Base-by-base conservation (phyloP, 1,140 invertebrate genomes). In the Aphaenogaster ashmeadi region DNA sequence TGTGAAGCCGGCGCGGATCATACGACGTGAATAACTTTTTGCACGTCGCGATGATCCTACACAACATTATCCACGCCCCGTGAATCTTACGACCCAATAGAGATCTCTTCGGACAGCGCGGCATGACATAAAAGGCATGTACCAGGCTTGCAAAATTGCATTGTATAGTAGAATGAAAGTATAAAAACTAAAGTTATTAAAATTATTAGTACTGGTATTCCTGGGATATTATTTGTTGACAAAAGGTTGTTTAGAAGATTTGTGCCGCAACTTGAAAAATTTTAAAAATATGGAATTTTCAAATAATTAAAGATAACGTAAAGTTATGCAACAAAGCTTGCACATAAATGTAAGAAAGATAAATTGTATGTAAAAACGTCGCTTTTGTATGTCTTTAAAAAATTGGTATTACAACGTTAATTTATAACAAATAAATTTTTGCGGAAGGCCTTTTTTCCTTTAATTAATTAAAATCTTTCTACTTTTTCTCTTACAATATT, bases 1-100 rank as follows among this genome's bases (percentile, higher is more conserved):
- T 36, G 27, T 50, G 18, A 33, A 54, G 62, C 41, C 41, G 13
- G 8, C 38, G 21, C 36, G 11, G 27, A n/a, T 69, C 58, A 36
- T 62, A 64, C 44, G 52, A 75, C 41, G 44, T 50, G 58, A 54
- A 52, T 67, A 78, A 41, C 87, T 66, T 87, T 81, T 72, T 69
- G 50, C 18, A 36, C 60, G 27, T 67, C 75, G 38, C 41, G 58
- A 72, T 62, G n/a, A 36, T 15, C 38, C 33, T n/a, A 41, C 50
- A 54, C 52, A 47, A 58, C 33, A 27, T 54, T 79, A 77, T 58
- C 3, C 54, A 56, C 27, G 62, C 66, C 54, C 36, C 54, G n/a
- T 80, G 41, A 38, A 33, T 64, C 52, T 50, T 75, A 74, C 47
- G 56, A 33, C 83, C 58, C 58, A 67, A 67, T 66, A 52, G 36